These are phyloP conservation scores for Otis tarda DNA, from an alignment of 2,113 vertebrate species.

Conservation along the genomic window DNA sequence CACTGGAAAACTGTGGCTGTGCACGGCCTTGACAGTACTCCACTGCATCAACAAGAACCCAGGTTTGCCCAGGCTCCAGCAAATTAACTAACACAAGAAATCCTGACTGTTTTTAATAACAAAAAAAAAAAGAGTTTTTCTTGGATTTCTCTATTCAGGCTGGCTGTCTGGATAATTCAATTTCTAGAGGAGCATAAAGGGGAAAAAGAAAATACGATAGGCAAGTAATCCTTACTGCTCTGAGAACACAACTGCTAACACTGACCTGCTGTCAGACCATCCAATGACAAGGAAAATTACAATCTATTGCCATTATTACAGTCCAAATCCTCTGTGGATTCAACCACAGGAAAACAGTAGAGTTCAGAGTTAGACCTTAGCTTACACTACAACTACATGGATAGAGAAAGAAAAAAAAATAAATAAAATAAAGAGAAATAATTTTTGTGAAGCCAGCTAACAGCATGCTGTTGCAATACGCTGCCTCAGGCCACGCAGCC, in stretches of 20 bases:
- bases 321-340: not conserved
- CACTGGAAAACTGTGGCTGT: not conserved
- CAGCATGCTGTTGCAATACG: not conserved
- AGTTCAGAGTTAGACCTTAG: not conserved
- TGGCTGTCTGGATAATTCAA: not conserved
- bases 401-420: not conserved
- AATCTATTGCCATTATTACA: not conserved
- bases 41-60: not conserved
- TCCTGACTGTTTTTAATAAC: not conserved
- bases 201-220: not conserved
- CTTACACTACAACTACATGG: not conserved
- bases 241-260: not conserved
- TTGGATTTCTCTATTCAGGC: not conserved
- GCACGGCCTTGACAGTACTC: not conserved
- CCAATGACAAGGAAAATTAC: not conserved
- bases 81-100: not conserved
- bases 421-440: not conserved
- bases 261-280: not conserved
- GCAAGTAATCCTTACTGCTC: not conserved
- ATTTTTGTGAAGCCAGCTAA: constrained; percentile 25
- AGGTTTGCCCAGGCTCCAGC: not conserved
- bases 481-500: constrained; percentile 27
- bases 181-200: not conserved
- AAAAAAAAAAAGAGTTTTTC: not conserved
- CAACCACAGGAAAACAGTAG: not conserved